Evolutionary conservation across 2,113 vertebrate genomes (phyloP), one percentile per base, ranked within the genome.

Genomic region (Mastomys natalensis): DNA sequence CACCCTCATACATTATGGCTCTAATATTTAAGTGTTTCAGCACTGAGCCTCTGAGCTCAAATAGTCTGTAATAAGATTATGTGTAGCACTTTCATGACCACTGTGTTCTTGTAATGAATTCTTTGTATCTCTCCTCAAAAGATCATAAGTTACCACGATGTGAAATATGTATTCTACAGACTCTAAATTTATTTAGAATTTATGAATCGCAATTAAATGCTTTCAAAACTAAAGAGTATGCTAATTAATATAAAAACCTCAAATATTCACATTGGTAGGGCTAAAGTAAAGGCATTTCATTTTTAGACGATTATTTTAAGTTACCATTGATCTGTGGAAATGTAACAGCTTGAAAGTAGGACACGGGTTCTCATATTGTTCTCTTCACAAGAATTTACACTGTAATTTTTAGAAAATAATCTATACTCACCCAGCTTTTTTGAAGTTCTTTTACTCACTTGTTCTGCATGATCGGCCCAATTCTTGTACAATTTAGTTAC

Each of bases 301-400:
- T 89, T 92, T n/a, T 5, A 84, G 43, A 53, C 64, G 17, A 66
- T 62, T 73, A 80, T 89, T 91, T 92, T 64, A 96, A 51, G 76
- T 72, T 78, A n/a, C 22, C 48, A 45, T 73, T 64, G 34, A 89
- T 66, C 72, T 86, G 72, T 73, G 3, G 29, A 86, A 78, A 89
- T 45, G 43, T 4, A 34, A 70, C 43, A 89, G 29, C 16, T 40
- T 55, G 29, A 89, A 89, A 85, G 43, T 66, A 66, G 45, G 37
- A 58, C 43, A 21, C 48, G 22, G 26, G 7, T 92, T 80, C 7
- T 37, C 73, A 60, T 45, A 43, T 73, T 92, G 29, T 55, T 85
- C 29, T 58, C 34, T 6, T 45, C 55, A 9, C 16, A 81, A 81
- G 26, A 40, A 91, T 58, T 3, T 9, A 48, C 45, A 84, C 13